Conservation (phyloP, 2,113 vertebrate species). For the Micronycteris hirsuta region DNA sequence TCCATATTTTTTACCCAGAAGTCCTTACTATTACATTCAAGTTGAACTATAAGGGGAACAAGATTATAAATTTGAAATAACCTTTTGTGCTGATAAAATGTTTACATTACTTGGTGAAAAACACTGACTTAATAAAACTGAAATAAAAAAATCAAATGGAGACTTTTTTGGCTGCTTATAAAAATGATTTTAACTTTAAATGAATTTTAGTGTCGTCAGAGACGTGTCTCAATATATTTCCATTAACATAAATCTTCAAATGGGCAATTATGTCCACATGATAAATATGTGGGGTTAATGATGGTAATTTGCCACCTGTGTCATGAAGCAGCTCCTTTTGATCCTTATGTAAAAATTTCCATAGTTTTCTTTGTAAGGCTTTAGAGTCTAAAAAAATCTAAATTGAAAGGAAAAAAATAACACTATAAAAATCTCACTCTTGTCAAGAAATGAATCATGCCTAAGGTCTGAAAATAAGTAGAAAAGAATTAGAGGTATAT, state of each 20-base stretch:
- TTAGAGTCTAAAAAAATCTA: slow-evolving; percentile 11
- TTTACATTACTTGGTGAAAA: slow-evolving; percentile 38
- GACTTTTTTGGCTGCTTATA: slow-evolving; percentile 39
- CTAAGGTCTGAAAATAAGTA: slow-evolving; percentile 28
- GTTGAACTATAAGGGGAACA: not conserved
- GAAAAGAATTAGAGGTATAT: not conserved
- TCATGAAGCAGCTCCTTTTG: slow-evolving; percentile 7
- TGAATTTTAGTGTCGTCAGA: slow-evolving; percentile 29
- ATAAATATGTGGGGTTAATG: slow-evolving; percentile 47
- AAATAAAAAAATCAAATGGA: slow-evolving; percentile 38
- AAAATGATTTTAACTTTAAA: slow-evolving; percentile 33
- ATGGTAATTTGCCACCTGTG: slow-evolving; percentile 42
- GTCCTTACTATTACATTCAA: slow-evolving; percentile 19
- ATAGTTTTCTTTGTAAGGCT: slow-evolving; percentile 48
- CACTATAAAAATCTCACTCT: not conserved
- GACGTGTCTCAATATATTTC: slow-evolving; percentile 31
- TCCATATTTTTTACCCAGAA: slow-evolving; percentile 7
- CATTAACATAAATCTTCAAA: slow-evolving; percentile 37
- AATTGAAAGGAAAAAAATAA: slow-evolving; percentile 1
- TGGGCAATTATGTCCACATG: slow-evolving; percentile 54
- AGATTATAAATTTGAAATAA: slow-evolving; percentile 16
- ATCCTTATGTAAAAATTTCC: slow-evolving; percentile 24
- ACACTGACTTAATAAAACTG: slow-evolving; percentile 22
- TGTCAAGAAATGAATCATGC: slow-evolving; percentile 23
- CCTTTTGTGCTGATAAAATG: slow-evolving; percentile 29